Evolutionary conservation across 1,140 invertebrate species (phyloP), one percentile per base, ranked within the genome.

Genomic region (Aphelenchoides avenae): DNA sequence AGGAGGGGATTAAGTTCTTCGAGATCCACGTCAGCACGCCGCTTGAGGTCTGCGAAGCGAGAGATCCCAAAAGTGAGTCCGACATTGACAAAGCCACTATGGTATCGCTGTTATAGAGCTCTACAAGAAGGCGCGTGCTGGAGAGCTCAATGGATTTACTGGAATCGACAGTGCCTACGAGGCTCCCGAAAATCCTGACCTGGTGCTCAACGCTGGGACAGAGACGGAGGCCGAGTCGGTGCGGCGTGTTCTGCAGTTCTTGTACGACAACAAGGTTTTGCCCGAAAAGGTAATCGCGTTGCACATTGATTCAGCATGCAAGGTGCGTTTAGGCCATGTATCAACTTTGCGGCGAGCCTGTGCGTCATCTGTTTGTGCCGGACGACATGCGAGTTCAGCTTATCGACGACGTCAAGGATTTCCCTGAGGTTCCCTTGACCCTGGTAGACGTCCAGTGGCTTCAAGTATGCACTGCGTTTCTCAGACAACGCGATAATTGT

Each of bases 81-180:
- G n/a, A 5, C 7, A 9, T 54, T 57, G 7, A 26, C 27, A 13
- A 29, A 42, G 5, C 44, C n/a, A n/a, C n/a, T n/a, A n/a, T n/a
- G n/a, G n/a, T n/a, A n/a, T n/a, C n/a, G n/a, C 34, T 47, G 50
- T 20, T 73, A 57, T 33, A 73, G 93, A 93, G 0, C 82, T 99
- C 3, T 99, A 99, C 79, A 94, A 95, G 78, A 98, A 96, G 78
- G 95, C 94, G 0, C 83, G 94, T 42, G 85, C 88, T 58, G 94
- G 94, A 34, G 79, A 85, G 40, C 94, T 99, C 52, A 91, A 89
- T 81, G 84, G 90, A 15, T 97, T 98, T 75, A 98, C 94, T 58
- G 94, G 94, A n/a, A 91, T 98, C 52, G 92, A 95, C 75, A 87
- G 91, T 63, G 84, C 84, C 39, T 98, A 98, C 78, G 91, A 98